phyloP scores from a whole-genome alignment of 2,797 vertebrate genomes.

The Poeciliopsis turneri region DNA sequence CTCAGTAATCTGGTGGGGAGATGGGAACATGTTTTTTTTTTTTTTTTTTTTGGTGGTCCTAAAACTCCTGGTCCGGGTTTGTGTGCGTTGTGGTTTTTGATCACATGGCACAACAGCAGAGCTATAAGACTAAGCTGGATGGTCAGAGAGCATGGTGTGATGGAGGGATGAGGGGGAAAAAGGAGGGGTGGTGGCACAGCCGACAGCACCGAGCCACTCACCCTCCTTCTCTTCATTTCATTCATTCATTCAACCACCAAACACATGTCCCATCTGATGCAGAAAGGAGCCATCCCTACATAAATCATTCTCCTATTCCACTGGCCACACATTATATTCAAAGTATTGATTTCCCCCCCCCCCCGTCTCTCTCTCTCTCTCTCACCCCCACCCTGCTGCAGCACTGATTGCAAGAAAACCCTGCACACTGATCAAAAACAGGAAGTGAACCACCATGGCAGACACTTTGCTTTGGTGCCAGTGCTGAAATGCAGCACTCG shows the following conservation, averaged over 20 bases:
- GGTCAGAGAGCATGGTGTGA: slow-evolving; percentile 58
- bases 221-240: slow-evolving; percentile 76
- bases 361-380: slow-evolving; percentile 62
- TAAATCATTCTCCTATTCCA: slow-evolving; percentile 98
- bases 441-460: slow-evolving; percentile 79
- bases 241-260: slow-evolving; percentile 77
- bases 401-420: slow-evolving; percentile 91
- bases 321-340: slow-evolving; percentile 95
- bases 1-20: slow-evolving; percentile 83
- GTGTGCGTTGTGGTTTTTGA: slow-evolving; percentile 52
- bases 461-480: slow-evolving; percentile 48
- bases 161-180: slow-evolving; percentile 42
- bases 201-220: slow-evolving; percentile 64
- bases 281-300: slow-evolving; percentile 90
- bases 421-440: slow-evolving; percentile 88
- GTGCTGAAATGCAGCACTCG: slow-evolving; percentile 4
- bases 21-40: slow-evolving; percentile 70
- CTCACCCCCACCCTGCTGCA: slow-evolving; percentile 72
- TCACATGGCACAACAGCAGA: slow-evolving; percentile 77
- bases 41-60: slow-evolving; percentile 79
- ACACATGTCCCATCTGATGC: slow-evolving; percentile 91
- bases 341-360: slow-evolving; percentile 91
- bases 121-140: slow-evolving; percentile 80
- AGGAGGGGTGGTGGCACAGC: slow-evolving; percentile 42
- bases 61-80: slow-evolving; percentile 74